Percentiles rank a stretch among this genome's conserved stretches.
phyloP scores from a whole-genome alignment of 92 coral and sea anemone species.

The Phymanthus crucifer region DNA sequence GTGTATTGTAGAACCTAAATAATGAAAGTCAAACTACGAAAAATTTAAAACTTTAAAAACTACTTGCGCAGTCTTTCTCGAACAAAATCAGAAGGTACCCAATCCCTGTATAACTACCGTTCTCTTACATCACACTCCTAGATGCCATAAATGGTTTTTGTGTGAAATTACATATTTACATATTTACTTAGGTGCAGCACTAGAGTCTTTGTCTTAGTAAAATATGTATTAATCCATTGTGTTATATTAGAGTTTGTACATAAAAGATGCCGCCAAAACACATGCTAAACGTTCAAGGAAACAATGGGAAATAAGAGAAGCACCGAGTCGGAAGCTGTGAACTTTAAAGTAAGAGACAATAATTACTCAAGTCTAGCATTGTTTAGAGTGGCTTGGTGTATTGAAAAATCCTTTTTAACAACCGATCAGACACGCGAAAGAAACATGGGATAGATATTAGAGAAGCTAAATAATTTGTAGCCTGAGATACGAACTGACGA shows the following conservation, averaged over 20 bases:
- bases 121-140: neutral
- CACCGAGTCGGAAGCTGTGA: slow-evolving; percentile 20
- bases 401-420: neutral
- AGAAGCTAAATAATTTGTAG: neutral
- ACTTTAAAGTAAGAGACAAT: slow-evolving; percentile 4
- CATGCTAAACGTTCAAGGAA: slow-evolving; percentile 30
- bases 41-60: slow-evolving; percentile 1
- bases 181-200: slow-evolving; percentile 1
- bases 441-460: neutral
- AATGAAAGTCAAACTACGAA: neutral
- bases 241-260: slow-evolving; percentile 16
- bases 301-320: slow-evolving; percentile 24
- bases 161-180: neutral
- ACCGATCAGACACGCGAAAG: neutral
- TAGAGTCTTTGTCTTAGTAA: neutral
- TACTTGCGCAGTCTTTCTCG: neutral
- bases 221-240: slow-evolving; percentile 5
- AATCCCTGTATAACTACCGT: neutral
- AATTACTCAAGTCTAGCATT: neutral
- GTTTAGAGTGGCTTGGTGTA: neutral
- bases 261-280: slow-evolving; percentile 19
- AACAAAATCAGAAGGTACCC: neutral
- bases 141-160: neutral
- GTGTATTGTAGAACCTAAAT: neutral
- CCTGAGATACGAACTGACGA: neutral